These are phyloP conservation scores for Sylvia borin DNA, from an alignment of 2,797 vertebrate species.

Conservation along the genomic window DNA sequence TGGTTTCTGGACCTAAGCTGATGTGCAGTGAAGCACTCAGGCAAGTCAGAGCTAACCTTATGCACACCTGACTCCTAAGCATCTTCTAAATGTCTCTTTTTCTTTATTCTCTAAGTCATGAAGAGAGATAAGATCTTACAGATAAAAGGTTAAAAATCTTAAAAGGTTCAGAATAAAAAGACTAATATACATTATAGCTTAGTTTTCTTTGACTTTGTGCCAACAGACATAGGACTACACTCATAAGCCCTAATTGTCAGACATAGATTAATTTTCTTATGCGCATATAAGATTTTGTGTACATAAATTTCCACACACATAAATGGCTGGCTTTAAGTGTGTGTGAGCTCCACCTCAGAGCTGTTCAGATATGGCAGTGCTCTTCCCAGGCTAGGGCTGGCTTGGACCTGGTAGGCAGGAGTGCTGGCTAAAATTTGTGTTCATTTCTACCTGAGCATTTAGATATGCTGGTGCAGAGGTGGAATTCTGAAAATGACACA, in stretches of 20 bases:
- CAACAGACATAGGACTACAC: background rate
- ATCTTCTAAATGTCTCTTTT: background rate
- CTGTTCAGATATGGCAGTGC: background rate
- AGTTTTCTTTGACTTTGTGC: background rate
- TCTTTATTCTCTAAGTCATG: background rate
- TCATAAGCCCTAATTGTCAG: background rate
- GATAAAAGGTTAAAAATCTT: background rate
- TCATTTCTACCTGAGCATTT: fast-evolving
- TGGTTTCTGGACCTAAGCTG: background rate
- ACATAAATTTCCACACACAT: background rate
- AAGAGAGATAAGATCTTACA: background rate
- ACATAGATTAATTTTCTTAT: background rate
- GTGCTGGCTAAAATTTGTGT: background rate
- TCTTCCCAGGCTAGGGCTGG: background rate
- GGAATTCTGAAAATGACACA: background rate
- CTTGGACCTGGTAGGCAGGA: background rate
- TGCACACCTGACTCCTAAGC: background rate
- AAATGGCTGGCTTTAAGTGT: background rate
- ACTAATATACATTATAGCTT: background rate
- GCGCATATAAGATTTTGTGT: background rate
- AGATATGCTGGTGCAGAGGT: background rate
- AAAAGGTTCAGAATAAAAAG: background rate
- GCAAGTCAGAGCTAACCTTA: background rate
- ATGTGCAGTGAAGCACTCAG: background rate
- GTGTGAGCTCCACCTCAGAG: background rate